Evolutionary conservation across 2,797 vertebrate species (phyloP), one percentile per base, ranked within the genome.

Genomic region (Enteromius afrohamiltoni): DNA sequence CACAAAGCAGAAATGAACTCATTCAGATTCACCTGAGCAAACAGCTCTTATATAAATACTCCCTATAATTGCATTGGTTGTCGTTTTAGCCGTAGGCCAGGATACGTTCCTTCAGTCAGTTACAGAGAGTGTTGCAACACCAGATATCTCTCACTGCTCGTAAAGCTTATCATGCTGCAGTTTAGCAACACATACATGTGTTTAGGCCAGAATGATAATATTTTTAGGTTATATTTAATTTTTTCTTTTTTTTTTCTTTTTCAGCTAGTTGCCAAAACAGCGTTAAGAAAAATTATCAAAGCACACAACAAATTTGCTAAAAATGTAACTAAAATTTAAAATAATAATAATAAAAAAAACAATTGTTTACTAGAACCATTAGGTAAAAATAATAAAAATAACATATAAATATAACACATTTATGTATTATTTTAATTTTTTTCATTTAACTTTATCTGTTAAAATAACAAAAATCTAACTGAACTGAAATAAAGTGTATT

Each of bases 11-110:
- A 21, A 71, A 21, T 31, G 9, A 31, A 17, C 4, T 31, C 9
- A 26, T 76, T 23, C 53, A 60, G 6, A 79, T 40, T 55, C 34
- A 21, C 34, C n/a, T n/a, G 65, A 9, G 17, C 65, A 80, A 69
- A 42, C 49, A 69, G 49, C n/a, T 55, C 34, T 42, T 42, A 11
- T 42, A 21, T 53, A 42, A 55, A 42, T 3, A 42, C 42, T 64
- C n/a, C n/a, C n/a, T n/a, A n/a, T n/a, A n/a, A n/a, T n/a, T n/a
- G n/a, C n/a, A n/a, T n/a, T n/a, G n/a, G n/a, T n/a, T n/a, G n/a
- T 8, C 3, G 49, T 75, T 55, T 23, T 9, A 16, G 31, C 73
- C 3, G 51, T 51, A 75, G 31, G 73, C 49, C 51, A 11, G 26
- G 16, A 55, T 14, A 19, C 6, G 3, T 23, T n/a, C 2, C 1